Evolutionary conservation across 1,140 invertebrate species (phyloP), one percentile per base, ranked within the genome.

Genomic region (Sarcophaga peregrina): DNA sequence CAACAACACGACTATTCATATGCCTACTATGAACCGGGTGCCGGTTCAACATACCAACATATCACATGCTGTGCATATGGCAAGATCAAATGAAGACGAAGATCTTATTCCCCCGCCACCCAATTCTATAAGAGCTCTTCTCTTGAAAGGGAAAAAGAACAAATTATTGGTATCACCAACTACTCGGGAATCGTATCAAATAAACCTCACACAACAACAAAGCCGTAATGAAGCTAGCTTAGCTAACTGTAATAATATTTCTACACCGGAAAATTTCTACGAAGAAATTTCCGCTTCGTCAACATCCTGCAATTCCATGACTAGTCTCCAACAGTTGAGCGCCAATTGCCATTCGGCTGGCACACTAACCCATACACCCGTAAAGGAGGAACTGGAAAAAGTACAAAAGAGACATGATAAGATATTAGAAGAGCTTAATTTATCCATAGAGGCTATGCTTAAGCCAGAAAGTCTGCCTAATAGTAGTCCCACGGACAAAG

Each of bases 391-490:
- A 91, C 94, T 96, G 73, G 92, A 94, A 46, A 92, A 94, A 82
- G 95, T 96, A 47, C 95, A 96, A 88, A 94, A 93, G 84, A 92
- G 94, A 46, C 95, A 97, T 91, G 93, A 94, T 85, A 92, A 95
- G 86, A 95, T 97, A 82, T 92, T 97, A 80, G 96, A 95, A 50
- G 95, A 97, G 88, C 91, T 97, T 58, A 97, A 97, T 92, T 92
- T 97, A 48, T 95, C 96, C 85, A 94, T 96, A 48, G 96, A 97
- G 91, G 95, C 95, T 72, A n/a, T 97, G 96, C 90, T 96, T 80
- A 96, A 96, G 95, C 95, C 95, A 13, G 92, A 91, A 68, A 90
- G 91, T 85, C 86, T 86, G 62, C 88, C 88, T 68, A 88, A 85
- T 72, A 80, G 62, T 81, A 86, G 85, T 85, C 85, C 84, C 37